Percentiles rank a stretch among this genome's conserved stretches.
phyloP scores from a whole-genome alignment of 2,888 invertebrate species.

The Druceiella hillmani region DNA sequence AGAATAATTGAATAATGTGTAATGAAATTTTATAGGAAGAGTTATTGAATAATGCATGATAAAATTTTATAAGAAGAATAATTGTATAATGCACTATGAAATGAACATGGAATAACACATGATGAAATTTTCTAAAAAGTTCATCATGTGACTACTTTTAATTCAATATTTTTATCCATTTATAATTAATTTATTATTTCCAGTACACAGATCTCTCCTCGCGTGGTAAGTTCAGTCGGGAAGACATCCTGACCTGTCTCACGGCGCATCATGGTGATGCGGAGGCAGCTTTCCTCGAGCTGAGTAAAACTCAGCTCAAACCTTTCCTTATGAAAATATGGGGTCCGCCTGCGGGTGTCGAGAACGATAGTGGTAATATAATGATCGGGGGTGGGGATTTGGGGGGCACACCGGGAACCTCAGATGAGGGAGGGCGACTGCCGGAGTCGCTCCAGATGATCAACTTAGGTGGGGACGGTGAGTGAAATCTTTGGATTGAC shows the following conservation, averaged over 20 bases:
- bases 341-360: constrained; percentile 67
- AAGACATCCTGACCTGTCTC: constrained; percentile 66
- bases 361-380: constrained; percentile 57
- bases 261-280: constrained; percentile 67
- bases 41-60: too few species aligned
- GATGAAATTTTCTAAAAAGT: neutral
- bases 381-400: too few species aligned
- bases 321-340: constrained; percentile 77
- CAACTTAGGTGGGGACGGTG: constrained; percentile 17
- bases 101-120: too few species aligned
- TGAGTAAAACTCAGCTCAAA: constrained; percentile 69
- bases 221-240: constrained; percentile 64
- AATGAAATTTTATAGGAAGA: too few species aligned
- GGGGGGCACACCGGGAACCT: constrained; percentile 5
- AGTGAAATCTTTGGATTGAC: too few species aligned
- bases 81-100: too few species aligned
- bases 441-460: constrained; percentile 3
- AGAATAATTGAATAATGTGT: too few species aligned
- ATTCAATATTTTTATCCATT: neutral
- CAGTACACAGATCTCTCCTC: constrained; percentile 58
- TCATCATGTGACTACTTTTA: neutral
- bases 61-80: too few species aligned
- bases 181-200: constrained; percentile 19
- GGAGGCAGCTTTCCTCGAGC: constrained; percentile 63
- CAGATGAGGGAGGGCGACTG: too few species aligned